A percentile compares a stretch with the other conserved stretches of the same genome.
These are phyloP conservation scores for Ciconia nigra DNA, from an alignment of 2,797 vertebrate species.

Conservation along the genomic window DNA sequence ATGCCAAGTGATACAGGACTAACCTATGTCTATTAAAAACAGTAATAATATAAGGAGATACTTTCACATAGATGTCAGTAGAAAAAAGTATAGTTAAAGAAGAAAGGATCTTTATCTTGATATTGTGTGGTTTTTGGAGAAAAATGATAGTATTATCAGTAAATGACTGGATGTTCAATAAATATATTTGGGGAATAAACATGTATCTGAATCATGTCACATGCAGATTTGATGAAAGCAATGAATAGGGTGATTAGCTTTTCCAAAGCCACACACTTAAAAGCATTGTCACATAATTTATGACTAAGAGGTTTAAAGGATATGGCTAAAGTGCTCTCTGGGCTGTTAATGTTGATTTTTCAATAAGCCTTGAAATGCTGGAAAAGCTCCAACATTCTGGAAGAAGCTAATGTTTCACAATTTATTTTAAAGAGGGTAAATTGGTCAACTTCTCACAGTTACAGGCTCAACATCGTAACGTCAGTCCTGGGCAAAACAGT, in stretches of 20 bases:
- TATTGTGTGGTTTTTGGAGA: neutral
- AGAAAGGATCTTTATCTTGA: neutral
- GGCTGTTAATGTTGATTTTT: neutral
- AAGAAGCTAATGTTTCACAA: neutral
- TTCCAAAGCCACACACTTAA: neutral
- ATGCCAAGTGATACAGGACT: neutral
- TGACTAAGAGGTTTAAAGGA: neutral
- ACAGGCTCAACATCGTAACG: accelerated
- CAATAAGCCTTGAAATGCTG: neutral
- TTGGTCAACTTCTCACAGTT: neutral
- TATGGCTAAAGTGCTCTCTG: neutral
- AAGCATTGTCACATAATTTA: neutral
- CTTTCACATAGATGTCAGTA: neutral
- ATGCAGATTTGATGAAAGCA: neutral
- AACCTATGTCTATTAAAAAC: neutral
- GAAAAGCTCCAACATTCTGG: neutral
- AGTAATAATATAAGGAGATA: neutral
- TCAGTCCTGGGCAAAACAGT: neutral
- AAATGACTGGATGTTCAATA: neutral
- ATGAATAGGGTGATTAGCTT: neutral
- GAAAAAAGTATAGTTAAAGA: neutral
- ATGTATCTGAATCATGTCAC: neutral
- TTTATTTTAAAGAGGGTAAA: neutral
- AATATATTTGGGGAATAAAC: neutral
- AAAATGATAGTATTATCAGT: neutral